A percentile compares a stretch with the other conserved stretches of the same genome.
phyloP scores from a whole-genome alignment of 2,888 invertebrate species.

The Drosophila siamana region DNA sequence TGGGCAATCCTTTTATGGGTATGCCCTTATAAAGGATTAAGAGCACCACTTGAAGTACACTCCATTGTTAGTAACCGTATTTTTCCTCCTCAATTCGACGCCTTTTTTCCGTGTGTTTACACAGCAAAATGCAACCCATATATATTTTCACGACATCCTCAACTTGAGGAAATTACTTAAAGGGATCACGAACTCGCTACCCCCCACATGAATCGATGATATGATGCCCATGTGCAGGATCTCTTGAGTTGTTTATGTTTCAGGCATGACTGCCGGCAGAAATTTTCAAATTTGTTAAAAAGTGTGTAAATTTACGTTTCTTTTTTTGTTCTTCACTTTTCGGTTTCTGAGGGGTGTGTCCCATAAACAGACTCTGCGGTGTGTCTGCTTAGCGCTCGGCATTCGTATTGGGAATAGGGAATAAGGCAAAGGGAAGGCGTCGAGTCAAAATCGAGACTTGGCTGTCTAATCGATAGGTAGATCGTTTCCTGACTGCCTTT shows the following conservation, averaged over 20 bases:
- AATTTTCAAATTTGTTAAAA: conserved; percentile 76
- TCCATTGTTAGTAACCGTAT: conserved; percentile 45
- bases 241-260: conserved; percentile 80
- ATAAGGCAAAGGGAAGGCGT: conserved; percentile 23
- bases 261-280: conserved; percentile 76
- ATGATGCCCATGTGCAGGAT: conserved; percentile 30
- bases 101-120: conserved; percentile 79
- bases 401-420: conserved; percentile 7
- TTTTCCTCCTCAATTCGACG: conserved; percentile 58
- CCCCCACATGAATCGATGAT: conserved; percentile 18
- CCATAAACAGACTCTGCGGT: conserved; percentile 72
- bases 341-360: conserved; percentile 69
- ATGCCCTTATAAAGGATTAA: conserved; percentile 71
- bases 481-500: conserved; percentile 53
- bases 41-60: conserved; percentile 58
- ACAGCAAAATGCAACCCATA: conserved; percentile 72
- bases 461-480: conserved; percentile 76
- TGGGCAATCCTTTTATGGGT: conserved; percentile 59
- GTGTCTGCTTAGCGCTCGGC: conserved; percentile 56
- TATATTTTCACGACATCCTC: conserved; percentile 66
- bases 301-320: conserved; percentile 76
- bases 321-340: conserved; percentile 36
- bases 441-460: conserved; percentile 44
- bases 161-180: conserved; percentile 76
- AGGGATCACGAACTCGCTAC: conserved; percentile 72